Evolutionary conservation across 2,797 vertebrate genomes (phyloP), one percentile per base, ranked within the genome.

Genomic region (Threskiornis aethiopicus): DNA sequence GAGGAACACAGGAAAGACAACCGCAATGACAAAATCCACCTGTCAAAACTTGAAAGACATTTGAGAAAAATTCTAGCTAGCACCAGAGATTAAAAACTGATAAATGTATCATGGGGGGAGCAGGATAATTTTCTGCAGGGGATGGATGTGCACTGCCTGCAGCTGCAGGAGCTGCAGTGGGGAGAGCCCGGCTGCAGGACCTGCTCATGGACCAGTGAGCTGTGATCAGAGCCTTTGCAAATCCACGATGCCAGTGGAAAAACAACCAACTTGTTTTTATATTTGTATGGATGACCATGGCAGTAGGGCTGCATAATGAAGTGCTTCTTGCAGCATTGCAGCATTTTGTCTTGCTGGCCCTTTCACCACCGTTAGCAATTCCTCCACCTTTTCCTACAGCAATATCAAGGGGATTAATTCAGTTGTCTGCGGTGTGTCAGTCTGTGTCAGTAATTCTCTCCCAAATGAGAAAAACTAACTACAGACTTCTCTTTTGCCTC

Each of bases 121-220:
- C 46, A 28, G 35, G 16, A 37, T 3, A 10, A 8, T 65, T 88
- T 85, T 86, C 51, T 26, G 33, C 1, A 4, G 41, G 44, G 21
- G 21, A 13, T 35, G 52, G 24, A 44, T 47, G 47, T 25, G 21
- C 8, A 16, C 44, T 35, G 55, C 13, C 25, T 16, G 42, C 61
- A 87, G 44, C 39, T 2, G 2, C 0, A 3, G 26, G 41, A 84
- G 16, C 6, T 47, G 46, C 26, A 58, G 73, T 0, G 2, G 42
- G 24, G n/a, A 86, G 26, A 67, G 7, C 24, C 18, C 14, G 28
- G 41, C 16, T 75, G 37, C 24, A 1, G 25, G n/a, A 72, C 9
- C 29, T 0, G 0, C 26, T 42, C 1, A 0, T 11, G 31, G 20
- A 47, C 20, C 1, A 0, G n/a, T 21, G 26, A 92, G n/a, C 26